Evolutionary conservation across 2,797 vertebrate genomes (phyloP), one percentile per base, ranked within the genome.

Genomic region (Platyrinchus mystaceus): DNA sequence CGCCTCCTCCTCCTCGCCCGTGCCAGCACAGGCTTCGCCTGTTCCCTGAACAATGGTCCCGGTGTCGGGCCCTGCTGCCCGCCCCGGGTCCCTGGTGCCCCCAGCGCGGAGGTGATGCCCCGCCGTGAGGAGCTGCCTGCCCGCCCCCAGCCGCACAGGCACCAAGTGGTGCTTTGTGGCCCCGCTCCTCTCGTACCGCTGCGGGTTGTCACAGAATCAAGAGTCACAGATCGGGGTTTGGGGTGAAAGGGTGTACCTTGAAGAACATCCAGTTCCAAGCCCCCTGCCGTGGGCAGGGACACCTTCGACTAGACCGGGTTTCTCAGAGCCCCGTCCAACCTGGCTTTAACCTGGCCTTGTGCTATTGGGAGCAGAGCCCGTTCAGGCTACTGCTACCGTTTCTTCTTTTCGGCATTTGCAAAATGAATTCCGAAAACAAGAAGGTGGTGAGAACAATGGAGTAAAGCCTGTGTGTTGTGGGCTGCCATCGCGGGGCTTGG

Each of bases 391-490:
- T 58, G 41, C 30, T 66, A 43, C 24, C 41, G 14, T 7, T 46
- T 44, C 56, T 55, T 17, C 28, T 17, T 82, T 49, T 74, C 5
- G 7, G 49, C 20, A 1, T 89, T 74, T 36, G n/a, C 1, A 3
- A 79, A 67, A 23, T 63, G 43, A 70, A 46, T 90, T 85, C 84
- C 69, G 68, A 59, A 93, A 92, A 63, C 26, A 77, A 79, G 90
- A 91, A 84, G 74, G 90, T 83, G 52, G 17, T 21, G 82, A 87
- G 91, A 96, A 95, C 91, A 94, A 92, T 96, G 66, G 79, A 69
- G 63, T 55, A 85, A 84, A 84, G 43, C 34, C 80, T 68, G 46
- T 0, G 22, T 8, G 23, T 50, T 36, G 24, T 6, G 26, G 70
- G 67, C 69, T 50, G 59, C 36, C 3, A 2, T 59, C 2, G 14